phyloP scores from a whole-genome alignment of 2,113 vertebrate species.

The Scalopus aquaticus region DNA sequence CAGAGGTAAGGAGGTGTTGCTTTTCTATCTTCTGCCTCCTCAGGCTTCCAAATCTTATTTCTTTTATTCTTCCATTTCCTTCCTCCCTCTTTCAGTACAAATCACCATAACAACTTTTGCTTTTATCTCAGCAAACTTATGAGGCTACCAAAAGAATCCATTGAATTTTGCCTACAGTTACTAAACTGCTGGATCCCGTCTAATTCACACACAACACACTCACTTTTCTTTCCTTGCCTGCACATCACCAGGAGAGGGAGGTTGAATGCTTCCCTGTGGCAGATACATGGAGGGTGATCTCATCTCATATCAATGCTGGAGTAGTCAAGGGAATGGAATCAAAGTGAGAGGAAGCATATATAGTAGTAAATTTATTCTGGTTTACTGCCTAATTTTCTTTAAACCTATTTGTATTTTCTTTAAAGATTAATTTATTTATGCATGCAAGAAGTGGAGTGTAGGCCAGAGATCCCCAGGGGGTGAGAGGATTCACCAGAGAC shows the following conservation, averaged over 20 bases:
- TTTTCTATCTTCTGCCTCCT: neutral
- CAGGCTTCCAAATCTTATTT: neutral
- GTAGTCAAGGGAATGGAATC: neutral
- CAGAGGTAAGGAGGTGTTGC: neutral
- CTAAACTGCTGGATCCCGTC: neutral
- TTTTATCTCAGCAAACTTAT: no score
- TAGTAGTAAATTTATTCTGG: neutral
- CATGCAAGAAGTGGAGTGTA: no score
- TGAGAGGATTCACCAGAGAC: no score
- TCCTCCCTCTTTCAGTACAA: neutral
- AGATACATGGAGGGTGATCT: neutral
- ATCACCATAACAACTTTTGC: neutral
- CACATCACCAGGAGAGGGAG: neutral
- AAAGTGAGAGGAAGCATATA: neutral
- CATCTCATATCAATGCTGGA: rapidly evolving
- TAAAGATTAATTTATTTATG: no score
- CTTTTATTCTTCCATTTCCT: neutral
- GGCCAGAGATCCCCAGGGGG: no score
- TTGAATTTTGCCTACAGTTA: neutral
- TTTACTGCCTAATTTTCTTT: neutral
- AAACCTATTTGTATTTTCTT: no score
- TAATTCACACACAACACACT: neutral
- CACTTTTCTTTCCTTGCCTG: neutral
- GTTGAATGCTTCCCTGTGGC: no score
- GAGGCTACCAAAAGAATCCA: neutral